Base-by-base conservation (phyloP, 1,140 invertebrate genomes). In the Cydia amplana region DNA sequence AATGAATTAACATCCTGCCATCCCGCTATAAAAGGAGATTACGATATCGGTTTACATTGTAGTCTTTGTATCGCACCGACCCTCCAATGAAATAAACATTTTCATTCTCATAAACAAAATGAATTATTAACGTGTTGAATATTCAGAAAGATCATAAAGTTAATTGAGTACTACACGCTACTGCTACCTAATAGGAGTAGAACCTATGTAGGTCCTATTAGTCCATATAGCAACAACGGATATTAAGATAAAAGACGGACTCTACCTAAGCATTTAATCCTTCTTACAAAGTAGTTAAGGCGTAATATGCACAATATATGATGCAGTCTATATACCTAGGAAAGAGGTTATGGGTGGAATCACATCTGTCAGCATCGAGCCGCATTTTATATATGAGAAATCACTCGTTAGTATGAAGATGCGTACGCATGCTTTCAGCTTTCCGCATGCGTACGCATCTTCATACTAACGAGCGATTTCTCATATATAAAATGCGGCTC, bases 61-160 rank as follows among this genome's bases (percentile, higher is more conserved):
- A 23, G 55, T 60, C 55, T 60, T 60, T 60, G n/a, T 23, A 23
- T 60, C 18, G 55, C 55, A 20, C 18, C 51, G 51, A 9, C 51
- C 16, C 1, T 60, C 72, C 49, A 74, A 78, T 76, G 23, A 40
- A 81, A 81, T 77, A 55, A 77, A 72, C 84, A 82, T 82, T 83
- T 83, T 81, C 76, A 80, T 80, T 80, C 79, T 80, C 84, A 75
- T 86, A 86, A 87, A 85, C 78, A 79, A 82, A 73, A 72, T 80
- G 81, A 78, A 74, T 82, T 83, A 84, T 77, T 79, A 83, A 85
- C 82, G 78, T 80, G 80, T 74, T 80, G 75, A 79, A 86, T 83
- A 86, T 87, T 82, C 80, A 80, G 77, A 84, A 78, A 82, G 83
- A 87, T 84, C 81, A 77, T 88, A 85, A 85, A 87, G 55, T 83